Base-by-base conservation (phyloP, 1,140 invertebrate species). In the Atta texana region DNA sequence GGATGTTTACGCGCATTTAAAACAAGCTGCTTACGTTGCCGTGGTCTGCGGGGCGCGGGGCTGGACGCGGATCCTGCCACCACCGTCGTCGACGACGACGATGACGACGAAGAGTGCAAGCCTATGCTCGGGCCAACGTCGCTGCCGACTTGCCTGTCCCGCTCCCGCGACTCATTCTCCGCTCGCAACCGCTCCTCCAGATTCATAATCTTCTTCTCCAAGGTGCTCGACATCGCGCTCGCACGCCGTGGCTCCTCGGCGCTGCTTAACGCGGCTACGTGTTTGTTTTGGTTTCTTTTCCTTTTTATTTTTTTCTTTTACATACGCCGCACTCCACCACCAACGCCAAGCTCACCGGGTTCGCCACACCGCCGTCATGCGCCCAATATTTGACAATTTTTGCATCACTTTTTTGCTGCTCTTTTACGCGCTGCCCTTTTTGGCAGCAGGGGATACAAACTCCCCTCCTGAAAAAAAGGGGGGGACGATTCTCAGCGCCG, bases 121-220 rank as follows among this genome's bases (percentile, higher is more conserved):
- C 89, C 85, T 71, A 88, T 87, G 88, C 90, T 90, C 89, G 92
- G 78, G 71, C 81, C 78, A 90, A 92, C 85, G 87, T 93, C 94
- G 87, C 77, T 92, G 78, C 78, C 91, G 6, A 18, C 39, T 51
- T 93, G 94, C 81, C 93, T 93, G 82, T 95, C 95, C 89, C 96
- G 93, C 71, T 95, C 95, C 74, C 94, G 93, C 39, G 96, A 96
- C 92, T 96, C 96, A 93, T 97, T 97, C 95, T 97, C 97, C 53
- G 96, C 96, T 91, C 96, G 96, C 68, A 97, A 94, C 75, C 96
- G 95, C 86, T 96, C 96, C 94, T 97, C 96, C 88, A 97, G 93
- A 87, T 96, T 96, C 89, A 96, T 94, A 91, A 97, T 96, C 94
- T 96, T 97, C 87, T 95, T 96, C 92, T 96, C 96, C 92, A 97